Conservation (phyloP, 1,140 invertebrate species). For the Drosophila bocqueti region DNA sequence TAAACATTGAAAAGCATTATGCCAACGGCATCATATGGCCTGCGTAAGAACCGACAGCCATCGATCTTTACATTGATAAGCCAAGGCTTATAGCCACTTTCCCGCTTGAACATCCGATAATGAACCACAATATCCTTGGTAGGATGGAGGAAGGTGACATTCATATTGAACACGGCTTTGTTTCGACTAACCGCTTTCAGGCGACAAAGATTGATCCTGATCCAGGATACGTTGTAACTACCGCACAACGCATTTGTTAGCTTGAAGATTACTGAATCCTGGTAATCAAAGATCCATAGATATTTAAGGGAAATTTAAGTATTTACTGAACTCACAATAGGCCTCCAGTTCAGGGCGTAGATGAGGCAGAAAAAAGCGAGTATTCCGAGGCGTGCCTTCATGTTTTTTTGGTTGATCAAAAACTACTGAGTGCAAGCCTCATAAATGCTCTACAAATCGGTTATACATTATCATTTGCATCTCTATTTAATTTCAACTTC, state of each 20-base stretch:
- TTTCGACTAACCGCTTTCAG: conserved; percentile 25
- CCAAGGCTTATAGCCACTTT: conserved; percentile 28
- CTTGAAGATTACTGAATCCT: conserved; percentile 22
- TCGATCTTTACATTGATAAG: conserved; percentile 3
- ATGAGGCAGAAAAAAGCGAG: not conserved
- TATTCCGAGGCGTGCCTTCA: not conserved
- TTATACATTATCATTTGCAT: not conserved
- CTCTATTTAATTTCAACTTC: not conserved
- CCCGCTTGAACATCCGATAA: conserved; percentile 14
- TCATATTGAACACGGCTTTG: conserved; percentile 13
- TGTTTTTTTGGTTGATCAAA: not conserved
- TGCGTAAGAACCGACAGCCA: conserved; percentile 11
- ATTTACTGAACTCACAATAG: not conserved
- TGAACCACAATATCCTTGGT: conserved; percentile 5
- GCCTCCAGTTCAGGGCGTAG: not conserved
- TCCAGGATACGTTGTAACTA: conserved; percentile 23
- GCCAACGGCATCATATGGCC: conserved; percentile 11
- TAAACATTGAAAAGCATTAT: conserved; percentile 23
- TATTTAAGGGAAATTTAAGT: not conserved
- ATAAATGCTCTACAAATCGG: not conserved
- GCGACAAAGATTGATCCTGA: conserved; percentile 19
- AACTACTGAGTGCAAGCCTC: not conserved
- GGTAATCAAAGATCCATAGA: not conserved
- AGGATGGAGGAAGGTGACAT: conserved; percentile 14
- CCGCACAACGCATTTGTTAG: conserved; percentile 18